A percentile compares a stretch with the other conserved stretches of the same genome.
Evolutionary conservation across 2,888 invertebrate species (phyloP).

Genomic region (Sceliomorpha sp.): DNA sequence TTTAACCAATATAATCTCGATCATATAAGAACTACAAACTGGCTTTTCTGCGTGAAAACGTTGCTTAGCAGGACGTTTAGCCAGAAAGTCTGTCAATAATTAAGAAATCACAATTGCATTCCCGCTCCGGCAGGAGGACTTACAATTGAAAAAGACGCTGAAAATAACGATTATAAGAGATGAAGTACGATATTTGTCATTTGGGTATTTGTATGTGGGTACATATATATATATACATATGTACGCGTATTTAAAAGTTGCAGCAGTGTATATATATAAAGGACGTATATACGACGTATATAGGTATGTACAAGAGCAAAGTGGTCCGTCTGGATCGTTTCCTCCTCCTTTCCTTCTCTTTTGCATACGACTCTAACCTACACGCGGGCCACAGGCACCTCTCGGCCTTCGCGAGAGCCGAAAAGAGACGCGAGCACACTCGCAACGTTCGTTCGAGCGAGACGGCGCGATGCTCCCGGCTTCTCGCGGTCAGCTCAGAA

Average conservation of each 20-base stretch:
- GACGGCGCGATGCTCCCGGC: slow-evolving; percentile 65
- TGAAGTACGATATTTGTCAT: no score
- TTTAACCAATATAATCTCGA: no score
- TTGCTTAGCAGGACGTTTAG: no score
- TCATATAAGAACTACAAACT: no score
- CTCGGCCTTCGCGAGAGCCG: slow-evolving; percentile 63
- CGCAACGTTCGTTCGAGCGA: slow-evolving; percentile 59
- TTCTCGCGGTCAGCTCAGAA: slow-evolving; percentile 67
- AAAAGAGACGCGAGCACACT: slow-evolving; percentile 60
- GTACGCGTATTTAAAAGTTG: slow-evolving; percentile 35
- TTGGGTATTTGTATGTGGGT: slow-evolving; percentile 12
- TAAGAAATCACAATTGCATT: no score
- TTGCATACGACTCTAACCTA: slow-evolving; percentile 64
- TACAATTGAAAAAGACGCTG: no score
- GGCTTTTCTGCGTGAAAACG: no score
- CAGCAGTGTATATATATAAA: slow-evolving; percentile 24
- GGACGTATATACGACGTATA: slow-evolving; percentile 40
- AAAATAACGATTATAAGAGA: no score
- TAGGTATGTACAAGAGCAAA: slow-evolving; percentile 46
- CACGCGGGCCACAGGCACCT: slow-evolving; percentile 34
- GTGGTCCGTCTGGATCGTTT: slow-evolving; percentile 57
- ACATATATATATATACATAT: no score
- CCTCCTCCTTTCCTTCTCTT: slow-evolving; percentile 62
- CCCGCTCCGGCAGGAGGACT: no score
- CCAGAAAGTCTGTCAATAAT: no score